Conservation (phyloP, 2,113 vertebrate genomes). For the Lophochroa leadbeateri region DNA sequence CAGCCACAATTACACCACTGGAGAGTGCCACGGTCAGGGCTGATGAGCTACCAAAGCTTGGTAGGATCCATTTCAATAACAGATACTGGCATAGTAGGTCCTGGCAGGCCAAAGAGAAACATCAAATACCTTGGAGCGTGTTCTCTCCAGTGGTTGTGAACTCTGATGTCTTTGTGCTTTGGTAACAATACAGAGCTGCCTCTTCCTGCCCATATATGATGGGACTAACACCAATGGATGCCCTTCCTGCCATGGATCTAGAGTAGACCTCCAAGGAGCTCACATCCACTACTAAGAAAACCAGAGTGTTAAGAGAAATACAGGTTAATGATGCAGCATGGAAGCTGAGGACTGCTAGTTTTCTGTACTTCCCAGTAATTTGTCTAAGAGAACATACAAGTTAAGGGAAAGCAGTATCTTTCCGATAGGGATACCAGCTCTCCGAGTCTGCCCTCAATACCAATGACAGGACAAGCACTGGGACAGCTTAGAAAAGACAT, state of each 20-base stretch:
- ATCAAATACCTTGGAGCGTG: not conserved
- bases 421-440: not conserved
- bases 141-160: not conserved
- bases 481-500: not conserved
- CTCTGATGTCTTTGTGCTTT: not conserved
- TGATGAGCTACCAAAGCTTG: not conserved
- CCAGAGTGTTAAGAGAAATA: not conserved
- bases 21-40: not conserved
- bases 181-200: not conserved
- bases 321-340: not conserved
- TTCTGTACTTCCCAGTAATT: not conserved
- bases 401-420: not conserved
- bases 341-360: not conserved
- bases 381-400: not conserved
- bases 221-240: not conserved
- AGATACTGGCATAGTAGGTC: not conserved
- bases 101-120: not conserved
- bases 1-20: not conserved
- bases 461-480: not conserved
- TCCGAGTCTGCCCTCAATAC: not conserved
- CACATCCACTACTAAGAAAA: not conserved
- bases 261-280: not conserved
- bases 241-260: not conserved
- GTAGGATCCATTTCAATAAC: not conserved
- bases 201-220: not conserved